phyloP scores from a whole-genome alignment of 2,113 vertebrate species.

The Donacobius atricapilla region DNA sequence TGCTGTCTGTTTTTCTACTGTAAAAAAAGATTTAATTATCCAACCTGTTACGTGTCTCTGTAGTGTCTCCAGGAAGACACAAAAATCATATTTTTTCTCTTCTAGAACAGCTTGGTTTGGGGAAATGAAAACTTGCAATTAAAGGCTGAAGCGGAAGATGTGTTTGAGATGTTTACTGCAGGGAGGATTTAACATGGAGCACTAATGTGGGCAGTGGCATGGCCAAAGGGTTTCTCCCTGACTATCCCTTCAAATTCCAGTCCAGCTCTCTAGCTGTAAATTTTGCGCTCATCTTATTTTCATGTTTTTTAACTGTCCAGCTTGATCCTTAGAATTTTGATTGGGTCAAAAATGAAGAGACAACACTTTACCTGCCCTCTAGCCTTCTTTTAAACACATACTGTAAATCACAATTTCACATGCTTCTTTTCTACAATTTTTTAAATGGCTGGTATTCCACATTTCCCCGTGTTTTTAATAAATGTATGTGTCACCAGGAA shows the following conservation, averaged over 20 bases:
- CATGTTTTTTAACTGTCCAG: neutral
- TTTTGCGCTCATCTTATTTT: neutral
- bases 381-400: neutral
- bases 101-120: neutral
- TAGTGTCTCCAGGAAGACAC: neutral
- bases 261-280: neutral
- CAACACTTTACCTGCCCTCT: neutral
- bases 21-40: neutral
- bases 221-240: neutral
- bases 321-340: neutral
- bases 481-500: neutral
- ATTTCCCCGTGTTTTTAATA: neutral
- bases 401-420: neutral
- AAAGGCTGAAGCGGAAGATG: neutral
- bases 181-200: neutral
- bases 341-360: neutral
- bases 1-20: neutral
- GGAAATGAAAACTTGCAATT: neutral
- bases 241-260: neutral
- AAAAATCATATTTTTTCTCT: too few species aligned
- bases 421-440: neutral
- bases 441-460: neutral
- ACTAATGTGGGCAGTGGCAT: neutral
- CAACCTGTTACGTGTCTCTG: neutral
- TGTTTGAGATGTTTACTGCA: neutral